Evolutionary conservation across 2,888 invertebrate genomes (phyloP).

Genomic region (Sipunculus nudus): DNA sequence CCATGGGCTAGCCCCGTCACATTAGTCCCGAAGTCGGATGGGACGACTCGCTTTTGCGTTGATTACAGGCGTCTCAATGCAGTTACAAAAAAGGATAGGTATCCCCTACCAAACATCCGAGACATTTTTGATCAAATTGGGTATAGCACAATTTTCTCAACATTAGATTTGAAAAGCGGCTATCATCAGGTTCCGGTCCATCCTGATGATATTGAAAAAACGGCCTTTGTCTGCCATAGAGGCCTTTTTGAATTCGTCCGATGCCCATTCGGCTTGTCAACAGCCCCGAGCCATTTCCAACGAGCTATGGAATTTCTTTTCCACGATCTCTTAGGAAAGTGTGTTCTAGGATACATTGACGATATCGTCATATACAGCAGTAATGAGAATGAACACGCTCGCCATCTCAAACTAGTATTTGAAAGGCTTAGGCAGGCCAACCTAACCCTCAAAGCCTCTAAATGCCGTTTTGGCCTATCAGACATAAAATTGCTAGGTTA

Average conservation of each 20-base stretch:
- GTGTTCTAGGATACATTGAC: too few relatives aligned
- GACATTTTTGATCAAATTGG: conserved; percentile 28
- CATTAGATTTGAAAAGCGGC: conserved; percentile 35
- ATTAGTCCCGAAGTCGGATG: conserved; percentile 18
- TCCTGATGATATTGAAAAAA: conserved; percentile 15
- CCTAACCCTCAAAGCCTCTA: too few relatives aligned
- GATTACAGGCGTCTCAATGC: conserved; percentile 11
- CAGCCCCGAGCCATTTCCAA: conserved; percentile 20
- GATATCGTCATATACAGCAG: too few relatives aligned
- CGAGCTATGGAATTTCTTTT: conserved; percentile 22
- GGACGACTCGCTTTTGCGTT: conserved; percentile 6
- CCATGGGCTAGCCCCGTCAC: conserved; percentile 17
- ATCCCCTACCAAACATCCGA: conserved; percentile 19
- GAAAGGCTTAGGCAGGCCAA: too few relatives aligned
- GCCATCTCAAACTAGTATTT: too few relatives aligned
- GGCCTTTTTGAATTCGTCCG: conserved; percentile 30
- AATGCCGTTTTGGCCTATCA: too few relatives aligned
- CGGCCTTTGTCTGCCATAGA: conserved; percentile 30
- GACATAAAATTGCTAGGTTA: conserved; percentile 30
- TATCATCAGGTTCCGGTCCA: conserved; percentile 37
- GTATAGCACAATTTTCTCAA: conserved; percentile 24
- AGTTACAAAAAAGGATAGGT: conserved; percentile 1
- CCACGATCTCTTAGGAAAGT: too few relatives aligned
- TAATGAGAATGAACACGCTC: too few relatives aligned
- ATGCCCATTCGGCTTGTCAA: conserved; percentile 22